Percentiles rank a stretch among this genome's conserved stretches.
phyloP scores from a whole-genome alignment of 2,888 invertebrate genomes.

The Alcis repandata region DNA sequence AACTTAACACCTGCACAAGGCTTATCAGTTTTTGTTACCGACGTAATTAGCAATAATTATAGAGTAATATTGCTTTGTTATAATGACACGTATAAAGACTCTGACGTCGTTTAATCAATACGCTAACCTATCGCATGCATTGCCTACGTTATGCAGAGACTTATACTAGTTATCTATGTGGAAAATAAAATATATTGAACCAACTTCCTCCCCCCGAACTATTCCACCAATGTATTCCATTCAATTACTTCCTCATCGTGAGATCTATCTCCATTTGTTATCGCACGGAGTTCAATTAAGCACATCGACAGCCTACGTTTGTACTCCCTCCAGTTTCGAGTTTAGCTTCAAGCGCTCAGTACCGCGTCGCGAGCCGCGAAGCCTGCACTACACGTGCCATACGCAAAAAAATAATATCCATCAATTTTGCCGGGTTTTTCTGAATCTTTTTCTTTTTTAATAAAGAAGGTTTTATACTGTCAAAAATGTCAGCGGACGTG shows the following conservation, averaged over 20 bases:
- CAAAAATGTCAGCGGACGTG: constrained; percentile 90
- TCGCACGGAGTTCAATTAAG: constrained; percentile 75
- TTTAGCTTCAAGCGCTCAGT: constrained; percentile 61
- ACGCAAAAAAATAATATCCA: constrained; percentile 50
- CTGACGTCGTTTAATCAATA: neutral
- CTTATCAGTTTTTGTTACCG: constrained; percentile 14
- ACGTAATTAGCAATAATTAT: constrained; percentile 29
- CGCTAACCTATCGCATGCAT: neutral
- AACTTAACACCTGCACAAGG: constrained; percentile 23
- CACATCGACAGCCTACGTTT: constrained; percentile 71
- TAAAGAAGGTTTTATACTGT: constrained; percentile 41
- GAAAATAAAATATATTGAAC: constrained; percentile 9
- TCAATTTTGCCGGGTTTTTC: constrained; percentile 62
- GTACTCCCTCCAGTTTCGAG: constrained; percentile 55
- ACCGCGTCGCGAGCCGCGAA: constrained; percentile 77
- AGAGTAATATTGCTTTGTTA: neutral
- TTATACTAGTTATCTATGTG: neutral
- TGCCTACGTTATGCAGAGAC: neutral
- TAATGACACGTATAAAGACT: constrained; percentile 18
- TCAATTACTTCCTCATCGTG: constrained; percentile 47
- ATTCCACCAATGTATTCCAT: constrained; percentile 39
- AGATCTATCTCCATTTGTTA: constrained; percentile 61
- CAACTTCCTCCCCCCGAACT: constrained; percentile 22
- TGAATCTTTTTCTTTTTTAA: constrained; percentile 42
- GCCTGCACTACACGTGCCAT: constrained; percentile 65